Conservation (phyloP, 2,113 vertebrate species). For the Neogobius melanostomus region DNA sequence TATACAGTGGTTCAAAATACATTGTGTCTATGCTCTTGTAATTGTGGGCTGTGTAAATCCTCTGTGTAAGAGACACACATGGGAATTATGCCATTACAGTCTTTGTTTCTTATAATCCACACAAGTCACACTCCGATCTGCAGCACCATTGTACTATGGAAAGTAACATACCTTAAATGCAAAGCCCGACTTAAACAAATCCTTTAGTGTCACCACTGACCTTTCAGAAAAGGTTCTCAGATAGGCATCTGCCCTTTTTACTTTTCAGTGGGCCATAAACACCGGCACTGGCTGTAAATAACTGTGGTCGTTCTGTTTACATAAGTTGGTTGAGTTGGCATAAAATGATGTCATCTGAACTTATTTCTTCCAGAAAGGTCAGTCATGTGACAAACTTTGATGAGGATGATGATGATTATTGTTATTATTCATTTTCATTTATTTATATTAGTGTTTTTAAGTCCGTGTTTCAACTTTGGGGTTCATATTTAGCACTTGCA, state of each 20-base stretch:
- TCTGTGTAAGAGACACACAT: conserved; percentile 24
- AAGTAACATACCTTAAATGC: background rate
- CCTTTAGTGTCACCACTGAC: background rate
- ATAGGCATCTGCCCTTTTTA: background rate
- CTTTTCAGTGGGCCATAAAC: no score
- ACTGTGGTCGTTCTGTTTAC: no score
- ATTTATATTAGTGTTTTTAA: no score
- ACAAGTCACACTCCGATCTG: background rate
- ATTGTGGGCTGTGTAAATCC: conserved; percentile 12
- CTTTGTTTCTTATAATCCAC: background rate
- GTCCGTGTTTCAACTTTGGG: no score
- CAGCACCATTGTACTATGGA: background rate
- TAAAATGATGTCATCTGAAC: no score
- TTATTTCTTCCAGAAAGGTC: no score
- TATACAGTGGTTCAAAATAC: background rate
- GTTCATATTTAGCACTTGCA: no score
- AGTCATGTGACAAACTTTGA: no score
- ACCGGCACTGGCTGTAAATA: no score
- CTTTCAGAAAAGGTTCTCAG: background rate
- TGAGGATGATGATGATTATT: no score
- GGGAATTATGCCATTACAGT: background rate
- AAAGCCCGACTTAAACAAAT: background rate
- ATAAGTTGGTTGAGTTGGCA: no score
- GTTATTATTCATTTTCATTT: no score
- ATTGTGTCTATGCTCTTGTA: background rate